Percentiles rank a stretch among this genome's conserved stretches.
These are phyloP conservation scores for Athene noctua DNA, from an alignment of 2,113 vertebrate species.

Conservation along the genomic window DNA sequence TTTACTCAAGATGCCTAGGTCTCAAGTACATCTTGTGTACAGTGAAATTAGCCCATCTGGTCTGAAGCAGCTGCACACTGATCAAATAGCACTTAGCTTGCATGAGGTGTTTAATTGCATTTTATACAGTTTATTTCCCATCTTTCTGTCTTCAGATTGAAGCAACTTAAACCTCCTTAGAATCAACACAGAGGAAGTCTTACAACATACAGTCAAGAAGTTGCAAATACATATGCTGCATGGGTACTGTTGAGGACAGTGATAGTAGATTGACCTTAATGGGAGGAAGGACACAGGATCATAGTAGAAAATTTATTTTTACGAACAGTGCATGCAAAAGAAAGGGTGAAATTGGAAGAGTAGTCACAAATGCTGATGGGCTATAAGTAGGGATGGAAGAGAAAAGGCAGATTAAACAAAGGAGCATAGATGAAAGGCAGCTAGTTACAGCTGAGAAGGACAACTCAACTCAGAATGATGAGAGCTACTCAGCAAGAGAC, in stretches of 20 bases:
- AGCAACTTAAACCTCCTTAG: neutral
- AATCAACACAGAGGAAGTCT: neutral
- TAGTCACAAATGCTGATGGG: neutral
- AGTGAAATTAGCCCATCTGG: neutral
- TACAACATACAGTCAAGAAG: neutral
- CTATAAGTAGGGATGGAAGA: neutral
- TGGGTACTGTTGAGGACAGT: neutral
- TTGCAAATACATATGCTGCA: neutral
- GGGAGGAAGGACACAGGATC: neutral
- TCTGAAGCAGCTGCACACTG: neutral
- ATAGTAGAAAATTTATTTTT: neutral
- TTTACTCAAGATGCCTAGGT: neutral
- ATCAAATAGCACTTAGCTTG: neutral
- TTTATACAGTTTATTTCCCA: neutral
- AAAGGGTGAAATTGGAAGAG: neutral
- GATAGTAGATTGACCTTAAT: neutral
- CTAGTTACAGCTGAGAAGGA: neutral
- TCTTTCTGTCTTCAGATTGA: neutral
- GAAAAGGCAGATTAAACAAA: neutral
- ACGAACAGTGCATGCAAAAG: neutral
- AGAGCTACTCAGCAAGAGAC: neutral
- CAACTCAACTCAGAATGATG: neutral
- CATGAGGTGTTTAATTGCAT: neutral
- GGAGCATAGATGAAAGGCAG: neutral
- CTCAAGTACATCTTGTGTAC: neutral